Evolutionary conservation across 2,797 vertebrate genomes (phyloP).

Genomic region (Euthynnus affinis): DNA sequence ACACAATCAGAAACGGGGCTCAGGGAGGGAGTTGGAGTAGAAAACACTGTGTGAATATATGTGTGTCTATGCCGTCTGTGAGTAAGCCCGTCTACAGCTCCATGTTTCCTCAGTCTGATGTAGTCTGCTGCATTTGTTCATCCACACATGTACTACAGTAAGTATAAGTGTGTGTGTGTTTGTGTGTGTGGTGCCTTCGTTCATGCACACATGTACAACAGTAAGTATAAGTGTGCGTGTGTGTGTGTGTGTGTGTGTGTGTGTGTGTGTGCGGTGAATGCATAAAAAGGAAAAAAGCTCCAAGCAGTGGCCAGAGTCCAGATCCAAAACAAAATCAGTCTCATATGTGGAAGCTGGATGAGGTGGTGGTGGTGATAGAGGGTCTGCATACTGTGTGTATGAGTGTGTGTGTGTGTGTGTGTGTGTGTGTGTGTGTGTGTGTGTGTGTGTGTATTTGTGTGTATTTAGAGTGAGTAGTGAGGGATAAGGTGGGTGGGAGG

Average conservation of each 20-base stretch:
- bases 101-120: conserved; percentile 34
- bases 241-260: conserved; percentile 11
- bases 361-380: conserved; percentile 61
- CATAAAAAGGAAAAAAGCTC: conserved; percentile 55
- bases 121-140: not conserved
- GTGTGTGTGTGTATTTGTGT: conserved; percentile 23
- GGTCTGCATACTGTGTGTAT: conserved; percentile 26
- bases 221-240: not conserved
- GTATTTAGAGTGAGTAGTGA: conserved; percentile 40
- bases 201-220: too few relatives aligned
- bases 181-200: not conserved
- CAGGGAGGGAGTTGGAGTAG: conserved; percentile 37
- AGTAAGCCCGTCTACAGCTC: conserved; percentile 27
- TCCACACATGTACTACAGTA: conserved; percentile 14
- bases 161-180: conserved; percentile 2
- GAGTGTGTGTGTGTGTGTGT: conserved; percentile 25
- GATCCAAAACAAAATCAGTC: conserved; percentile 82
- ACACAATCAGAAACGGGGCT: conserved; percentile 53
- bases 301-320: conserved; percentile 77
- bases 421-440: conserved; percentile 18
- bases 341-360: conserved; percentile 79
- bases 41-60: conserved; percentile 21
- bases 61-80: conserved; percentile 23
- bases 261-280: conserved; percentile 22
- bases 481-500: conserved; percentile 45